Evolutionary conservation across 2,888 invertebrate species (phyloP), one percentile per base, ranked within the genome.

Genomic region (Monoplex corrugatus): DNA sequence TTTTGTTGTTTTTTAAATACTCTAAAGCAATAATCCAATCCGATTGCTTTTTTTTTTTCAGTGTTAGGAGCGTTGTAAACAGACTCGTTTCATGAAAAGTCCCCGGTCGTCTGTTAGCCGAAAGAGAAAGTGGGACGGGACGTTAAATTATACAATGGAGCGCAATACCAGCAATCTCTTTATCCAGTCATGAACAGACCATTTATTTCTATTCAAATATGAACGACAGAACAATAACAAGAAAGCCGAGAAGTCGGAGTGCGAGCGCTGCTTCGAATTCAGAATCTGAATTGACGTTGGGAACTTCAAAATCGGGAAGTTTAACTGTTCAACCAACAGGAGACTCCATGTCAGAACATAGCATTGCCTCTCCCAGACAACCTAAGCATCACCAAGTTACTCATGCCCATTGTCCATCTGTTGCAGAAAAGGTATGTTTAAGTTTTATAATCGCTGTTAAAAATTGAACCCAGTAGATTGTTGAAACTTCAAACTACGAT

Each of bases 291-390:
- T 44, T 88, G 88, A 63, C 88, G 87, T 87, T 80, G 68, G 68
- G 72, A 43, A 40, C 13, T 38, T 86, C 86, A 86, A 86, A n/a
- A n/a, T n/a, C n/a, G n/a, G n/a, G n/a, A 10, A 75, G 35, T 1
- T 80, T 28, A 80, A 80, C 78, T 43, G 78, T 43, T 43, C 78
- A 75, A 38, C 19, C 3, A 35, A 35, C 35, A 38, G 50, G 35
- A n/a, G 88, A 88, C 57, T 88, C 88, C 19, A 83, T 83, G 88
- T 88, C 88, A 19, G 88, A 88, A 72, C 88, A 88, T 72, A 88
- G 23, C 28, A 57, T 88, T 6, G n/a, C 83, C 35, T 35, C 23
- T 23, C 63, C 87, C 8, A 88, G 57, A 83, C 35, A 45, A 23
- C 23, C 80, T n/a, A 88, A 88, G 44, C 63, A 32, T 68, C 88